Percentiles rank a stretch among this genome's conserved stretches.
phyloP scores from a whole-genome alignment of 2,113 vertebrate species.

The Hassar affinis region DNA sequence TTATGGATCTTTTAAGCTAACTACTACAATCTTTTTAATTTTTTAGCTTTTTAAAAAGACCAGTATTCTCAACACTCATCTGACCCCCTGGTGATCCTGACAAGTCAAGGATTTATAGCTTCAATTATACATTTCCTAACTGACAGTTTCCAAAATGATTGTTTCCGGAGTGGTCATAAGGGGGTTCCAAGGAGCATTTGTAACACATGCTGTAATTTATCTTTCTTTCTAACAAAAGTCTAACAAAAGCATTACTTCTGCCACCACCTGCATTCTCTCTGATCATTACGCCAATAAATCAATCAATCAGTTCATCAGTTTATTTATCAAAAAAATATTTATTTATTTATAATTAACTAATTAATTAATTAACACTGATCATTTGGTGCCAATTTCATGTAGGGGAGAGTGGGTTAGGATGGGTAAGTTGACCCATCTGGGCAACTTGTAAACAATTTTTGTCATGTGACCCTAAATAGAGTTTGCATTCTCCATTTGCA shows the following conservation, averaged over 20 bases:
- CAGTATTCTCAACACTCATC: constrained; percentile 26
- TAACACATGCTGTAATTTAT: constrained; percentile 63
- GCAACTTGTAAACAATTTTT: no score
- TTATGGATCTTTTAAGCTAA: neutral
- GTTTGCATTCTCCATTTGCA: no score
- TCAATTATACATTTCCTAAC: constrained; percentile 62
- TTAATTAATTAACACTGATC: no score
- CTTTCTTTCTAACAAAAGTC: constrained; percentile 55
- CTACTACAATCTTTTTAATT: neutral
- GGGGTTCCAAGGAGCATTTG: constrained; percentile 59
- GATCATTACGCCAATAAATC: constrained; percentile 46
- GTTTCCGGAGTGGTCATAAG: constrained; percentile 59
- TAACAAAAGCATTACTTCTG: constrained; percentile 45
- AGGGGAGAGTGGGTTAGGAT: no score
- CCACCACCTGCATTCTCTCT: constrained; percentile 45
- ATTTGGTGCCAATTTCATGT: no score
- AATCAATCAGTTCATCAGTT: no score
- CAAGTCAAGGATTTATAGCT: constrained; percentile 62
- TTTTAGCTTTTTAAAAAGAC: neutral
- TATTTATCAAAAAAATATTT: no score
- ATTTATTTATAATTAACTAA: no score
- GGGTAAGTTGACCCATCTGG: no score
- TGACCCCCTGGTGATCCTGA: constrained; percentile 49
- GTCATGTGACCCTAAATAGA: constrained; percentile 2
- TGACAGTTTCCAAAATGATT: constrained; percentile 65